phyloP scores from a whole-genome alignment of 1,140 invertebrate genomes.

The Plodia interpunctella region DNA sequence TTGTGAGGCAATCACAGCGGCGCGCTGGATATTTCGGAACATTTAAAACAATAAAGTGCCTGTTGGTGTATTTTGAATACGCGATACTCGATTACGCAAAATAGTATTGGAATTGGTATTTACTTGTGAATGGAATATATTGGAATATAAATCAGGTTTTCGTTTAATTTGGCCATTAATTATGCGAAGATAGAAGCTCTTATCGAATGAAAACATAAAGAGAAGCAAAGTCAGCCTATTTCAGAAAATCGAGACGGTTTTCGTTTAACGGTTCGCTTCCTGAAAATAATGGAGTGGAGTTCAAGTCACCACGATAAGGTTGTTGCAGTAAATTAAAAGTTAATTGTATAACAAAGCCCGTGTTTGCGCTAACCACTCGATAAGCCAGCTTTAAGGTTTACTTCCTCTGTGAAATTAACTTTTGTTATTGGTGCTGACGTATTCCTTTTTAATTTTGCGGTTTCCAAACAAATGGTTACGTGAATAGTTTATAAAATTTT shows the following conservation, averaged over 20 bases:
- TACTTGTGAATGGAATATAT: neutral
- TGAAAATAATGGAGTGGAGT: constrained; percentile 34
- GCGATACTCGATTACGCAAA: neutral
- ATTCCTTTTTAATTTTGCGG: constrained; percentile 2
- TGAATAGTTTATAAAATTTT: neutral
- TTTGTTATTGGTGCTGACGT: constrained; percentile 7
- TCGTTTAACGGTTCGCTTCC: constrained; percentile 30
- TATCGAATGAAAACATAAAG: constrained; percentile 10
- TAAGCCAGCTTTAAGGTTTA: constrained; percentile 29
- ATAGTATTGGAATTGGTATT: neutral
- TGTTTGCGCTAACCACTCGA: constrained; percentile 36
- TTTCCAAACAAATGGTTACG: neutral
- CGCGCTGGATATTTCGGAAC: neutral
- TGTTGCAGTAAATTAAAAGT: constrained; percentile 39
- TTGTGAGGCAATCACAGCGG: neutral
- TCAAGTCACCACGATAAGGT: constrained; percentile 28
- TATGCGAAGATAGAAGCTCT: constrained; percentile 2
- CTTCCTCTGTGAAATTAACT: constrained; percentile 23
- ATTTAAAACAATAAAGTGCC: constrained; percentile 1
- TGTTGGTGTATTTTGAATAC: neutral
- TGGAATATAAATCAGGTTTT: neutral
- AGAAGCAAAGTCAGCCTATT: constrained; percentile 13
- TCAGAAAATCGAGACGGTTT: constrained; percentile 26
- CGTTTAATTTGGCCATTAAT: neutral
- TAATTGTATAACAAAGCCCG: constrained; percentile 44